Conservation (phyloP, 2,113 vertebrate genomes). For the Heterochromis multidens region DNA sequence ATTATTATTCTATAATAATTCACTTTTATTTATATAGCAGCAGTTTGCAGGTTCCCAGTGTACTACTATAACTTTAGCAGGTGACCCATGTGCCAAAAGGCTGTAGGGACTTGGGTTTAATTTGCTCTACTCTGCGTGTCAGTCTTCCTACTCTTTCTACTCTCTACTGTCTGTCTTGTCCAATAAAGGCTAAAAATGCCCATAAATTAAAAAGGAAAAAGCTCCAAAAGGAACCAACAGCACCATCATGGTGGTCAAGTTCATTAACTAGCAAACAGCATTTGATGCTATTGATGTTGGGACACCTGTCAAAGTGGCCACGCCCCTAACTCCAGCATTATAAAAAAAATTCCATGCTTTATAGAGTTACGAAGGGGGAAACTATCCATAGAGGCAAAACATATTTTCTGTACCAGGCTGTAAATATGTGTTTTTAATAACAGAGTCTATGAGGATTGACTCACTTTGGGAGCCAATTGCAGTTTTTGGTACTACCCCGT, state of each 20-base stretch:
- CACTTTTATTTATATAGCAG: neutral
- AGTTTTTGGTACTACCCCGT: too few species aligned
- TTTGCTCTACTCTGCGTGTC: neutral
- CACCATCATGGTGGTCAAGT: neutral
- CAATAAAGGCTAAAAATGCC: neutral
- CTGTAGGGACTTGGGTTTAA: neutral
- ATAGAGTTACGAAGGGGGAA: neutral
- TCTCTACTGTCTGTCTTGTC: neutral
- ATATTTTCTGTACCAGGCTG: neutral
- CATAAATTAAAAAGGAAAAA: neutral
- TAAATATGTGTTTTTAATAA: neutral
- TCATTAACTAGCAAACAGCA: neutral
- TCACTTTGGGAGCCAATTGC: too few species aligned
- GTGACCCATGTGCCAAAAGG: neutral
- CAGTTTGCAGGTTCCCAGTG: neutral
- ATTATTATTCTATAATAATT: neutral
- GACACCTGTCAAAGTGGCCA: neutral
- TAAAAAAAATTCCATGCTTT: neutral
- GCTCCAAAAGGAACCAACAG: neutral
- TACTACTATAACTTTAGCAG: too few species aligned
- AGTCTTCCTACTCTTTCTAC: too few species aligned
- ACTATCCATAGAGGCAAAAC: neutral
- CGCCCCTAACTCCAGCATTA: neutral
- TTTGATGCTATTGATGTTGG: neutral
- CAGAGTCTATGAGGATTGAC: too few species aligned